Percentiles rank a stretch among this genome's conserved stretches.
Conservation (phyloP, 2,888 invertebrate genomes). For the Chouioia cunea region DNA sequence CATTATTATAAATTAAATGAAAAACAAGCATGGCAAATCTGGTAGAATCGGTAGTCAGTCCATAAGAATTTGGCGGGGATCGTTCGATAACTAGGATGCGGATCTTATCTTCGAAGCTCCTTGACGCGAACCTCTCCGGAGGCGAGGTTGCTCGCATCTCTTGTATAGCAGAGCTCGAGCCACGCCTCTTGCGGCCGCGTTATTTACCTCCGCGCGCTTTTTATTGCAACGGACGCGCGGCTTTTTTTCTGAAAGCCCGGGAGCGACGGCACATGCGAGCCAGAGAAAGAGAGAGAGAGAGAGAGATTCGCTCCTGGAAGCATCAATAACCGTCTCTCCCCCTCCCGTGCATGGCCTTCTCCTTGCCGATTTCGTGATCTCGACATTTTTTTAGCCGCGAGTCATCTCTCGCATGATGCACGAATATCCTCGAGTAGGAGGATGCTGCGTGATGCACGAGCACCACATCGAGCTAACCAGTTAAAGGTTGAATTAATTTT, state of each 20-base stretch:
- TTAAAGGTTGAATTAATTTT: conserved; percentile 47
- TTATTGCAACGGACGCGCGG: conserved; percentile 42
- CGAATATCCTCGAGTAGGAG: neutral
- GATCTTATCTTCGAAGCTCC: conserved; percentile 65
- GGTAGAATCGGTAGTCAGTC: conserved; percentile 1
- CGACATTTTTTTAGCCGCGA: conserved; percentile 43
- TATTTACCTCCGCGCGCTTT: conserved; percentile 60
- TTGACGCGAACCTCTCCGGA: conserved; percentile 51
- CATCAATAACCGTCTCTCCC: conserved; percentile 40
- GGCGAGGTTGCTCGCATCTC: neutral
- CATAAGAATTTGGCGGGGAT: conserved; percentile 50
- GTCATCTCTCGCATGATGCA: conserved; percentile 12
- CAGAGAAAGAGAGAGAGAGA: neutral
- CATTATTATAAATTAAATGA: conserved; percentile 15
- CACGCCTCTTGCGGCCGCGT: conserved; percentile 50
- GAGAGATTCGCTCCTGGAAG: conserved; percentile 27
- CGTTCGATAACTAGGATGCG: conserved; percentile 64
- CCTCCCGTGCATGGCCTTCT: neutral
- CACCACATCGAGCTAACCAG: neutral
- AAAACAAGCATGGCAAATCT: neutral
- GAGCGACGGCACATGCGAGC: conserved; percentile 53
- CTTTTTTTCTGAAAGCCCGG: conserved; percentile 57
- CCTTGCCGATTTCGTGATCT: conserved; percentile 43
- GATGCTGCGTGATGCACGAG: conserved; percentile 35
- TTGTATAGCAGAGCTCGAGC: neutral